Conservation (phyloP, 2,888 invertebrate species). For the Acleris holmiana region DNA sequence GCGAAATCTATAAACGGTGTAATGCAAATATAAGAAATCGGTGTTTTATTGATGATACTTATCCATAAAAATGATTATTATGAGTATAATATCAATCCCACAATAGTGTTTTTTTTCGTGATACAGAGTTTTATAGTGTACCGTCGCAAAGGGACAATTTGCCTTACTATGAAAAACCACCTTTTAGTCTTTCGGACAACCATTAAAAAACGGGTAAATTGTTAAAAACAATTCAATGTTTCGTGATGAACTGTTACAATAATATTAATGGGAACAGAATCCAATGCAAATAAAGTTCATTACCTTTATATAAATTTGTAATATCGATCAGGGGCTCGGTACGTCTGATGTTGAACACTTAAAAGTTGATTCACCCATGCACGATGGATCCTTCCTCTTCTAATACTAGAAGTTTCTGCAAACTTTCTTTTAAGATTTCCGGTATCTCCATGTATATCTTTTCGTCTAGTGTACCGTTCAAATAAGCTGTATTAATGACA, state of each 20-base stretch:
- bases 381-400: too few relatives aligned
- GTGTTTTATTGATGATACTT: conserved; percentile 1
- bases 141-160: too few relatives aligned
- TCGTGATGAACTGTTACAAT: conserved; percentile 11
- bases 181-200: conserved; percentile 12
- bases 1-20: neutral
- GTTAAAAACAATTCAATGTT: conserved; percentile 12
- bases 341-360: neutral
- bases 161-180: conserved; percentile 7
- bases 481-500: too few relatives aligned
- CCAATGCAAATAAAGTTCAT: conserved; percentile 3
- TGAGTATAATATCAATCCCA: conserved; percentile 1
- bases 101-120: too few relatives aligned
- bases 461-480: too few relatives aligned
- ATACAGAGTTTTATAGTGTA: too few relatives aligned
- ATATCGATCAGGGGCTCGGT: neutral
- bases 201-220: conserved; percentile 13
- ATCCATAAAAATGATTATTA: conserved; percentile 14
- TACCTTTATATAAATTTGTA: neutral
- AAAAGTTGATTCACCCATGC: neutral
- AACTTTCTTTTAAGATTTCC: too few relatives aligned
- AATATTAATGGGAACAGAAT: conserved; percentile 9
- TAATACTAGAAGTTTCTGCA: too few relatives aligned
- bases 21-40: conserved; percentile 2
- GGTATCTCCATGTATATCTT: too few relatives aligned